Percentiles rank a stretch among this genome's conserved stretches.
phyloP scores from a whole-genome alignment of 2,113 vertebrate species.

The Piprites chloris region DNA sequence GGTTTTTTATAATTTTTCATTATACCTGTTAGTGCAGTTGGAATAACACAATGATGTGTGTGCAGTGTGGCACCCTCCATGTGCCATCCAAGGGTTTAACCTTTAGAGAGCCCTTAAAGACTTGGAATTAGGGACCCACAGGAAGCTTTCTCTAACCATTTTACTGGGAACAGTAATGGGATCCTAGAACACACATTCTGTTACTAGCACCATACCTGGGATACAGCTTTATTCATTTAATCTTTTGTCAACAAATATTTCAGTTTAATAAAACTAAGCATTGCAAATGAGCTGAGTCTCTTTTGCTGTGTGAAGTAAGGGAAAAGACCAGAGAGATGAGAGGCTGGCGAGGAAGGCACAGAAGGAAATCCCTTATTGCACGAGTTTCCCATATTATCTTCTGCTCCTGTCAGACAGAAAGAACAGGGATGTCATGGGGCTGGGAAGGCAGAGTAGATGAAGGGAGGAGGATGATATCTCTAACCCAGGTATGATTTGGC shows the following conservation, averaged over 20 bases:
- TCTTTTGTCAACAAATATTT: not conserved
- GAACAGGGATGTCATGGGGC: not conserved
- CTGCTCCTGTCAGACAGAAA: not conserved
- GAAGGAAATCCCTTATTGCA: not conserved
- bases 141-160: not conserved
- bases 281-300: not conserved
- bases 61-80: accelerated
- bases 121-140: not conserved
- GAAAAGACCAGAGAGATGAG: not conserved
- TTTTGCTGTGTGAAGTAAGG: not conserved
- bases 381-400: accelerated
- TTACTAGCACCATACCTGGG: not conserved
- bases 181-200: not conserved
- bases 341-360: not conserved
- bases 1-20: not conserved
- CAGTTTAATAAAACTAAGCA: not conserved
- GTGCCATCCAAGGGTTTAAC: not conserved
- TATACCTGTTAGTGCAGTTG: not conserved
- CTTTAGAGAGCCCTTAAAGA: not conserved
- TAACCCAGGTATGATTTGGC: not conserved
- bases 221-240: not conserved
- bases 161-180: not conserved
- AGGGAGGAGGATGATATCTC: not conserved
- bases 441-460: no score
- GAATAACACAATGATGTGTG: not conserved